Base-by-base conservation (phyloP, 2,888 invertebrate genomes). In the Nomada ruficornis region DNA sequence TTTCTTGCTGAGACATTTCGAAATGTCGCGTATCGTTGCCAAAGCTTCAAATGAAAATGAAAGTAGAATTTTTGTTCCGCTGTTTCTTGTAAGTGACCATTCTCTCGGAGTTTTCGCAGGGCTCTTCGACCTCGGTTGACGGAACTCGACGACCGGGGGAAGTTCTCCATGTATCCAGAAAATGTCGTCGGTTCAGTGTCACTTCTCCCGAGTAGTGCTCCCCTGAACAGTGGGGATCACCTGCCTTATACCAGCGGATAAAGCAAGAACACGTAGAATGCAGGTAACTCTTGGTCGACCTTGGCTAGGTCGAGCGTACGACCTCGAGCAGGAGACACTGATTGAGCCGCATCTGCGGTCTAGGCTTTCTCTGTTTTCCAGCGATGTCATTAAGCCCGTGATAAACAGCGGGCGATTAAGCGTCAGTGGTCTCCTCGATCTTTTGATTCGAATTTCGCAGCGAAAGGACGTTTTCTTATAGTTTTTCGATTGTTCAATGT, bases 251-350 rank as follows among this genome's bases (percentile, higher is more conserved):
- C 77, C 78, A 67, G 75, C 70, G 87, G 90, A 91, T 91, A 91
- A 91, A 86, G 87, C 90, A 93, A 93, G 92, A 93, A 93, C 92
- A 91, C 85, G 93, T 92, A 92, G 93, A 93, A 93, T 93, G 93
- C 91, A 89, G 88, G 89, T 88, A 88, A 89, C 89, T 83, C 84
- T 86, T 84, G 84, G 77, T 78, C 91, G 93, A 92, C 93, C 93
- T 93, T 93, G 93, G 91, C 91, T 92, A 93, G 93, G 93, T 92
- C 93, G 93, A 91, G 89, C 90, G 89, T 90, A 88, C 89, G 86
- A 88, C 89, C 86, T 89, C 88, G 89, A 89, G 90, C 89, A 91
- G 88, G 86, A 87, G 88, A 86, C 89, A 89, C 88, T 91, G 91
- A 93, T 92, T 91, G 91, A 92, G 90, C 91, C 85, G 89, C 92